Percentiles rank a stretch among this genome's conserved stretches.
phyloP scores from a whole-genome alignment of 2,888 invertebrate species.

The Himalopsyche anomala region DNA sequence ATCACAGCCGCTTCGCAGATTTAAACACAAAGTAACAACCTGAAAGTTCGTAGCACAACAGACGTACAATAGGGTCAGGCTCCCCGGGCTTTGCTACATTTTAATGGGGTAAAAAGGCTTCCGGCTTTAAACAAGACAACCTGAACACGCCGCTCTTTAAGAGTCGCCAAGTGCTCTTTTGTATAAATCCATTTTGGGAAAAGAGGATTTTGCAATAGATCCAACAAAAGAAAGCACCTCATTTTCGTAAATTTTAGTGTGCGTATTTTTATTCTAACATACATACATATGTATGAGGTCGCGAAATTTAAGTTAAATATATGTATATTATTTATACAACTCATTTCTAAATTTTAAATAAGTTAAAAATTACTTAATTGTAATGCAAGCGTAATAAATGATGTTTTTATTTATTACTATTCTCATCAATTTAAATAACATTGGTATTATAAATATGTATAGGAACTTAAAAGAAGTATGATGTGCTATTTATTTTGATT shows the following conservation, averaged over 20 bases:
- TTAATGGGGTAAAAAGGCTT: conserved; percentile 20
- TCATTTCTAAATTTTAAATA: too few species aligned
- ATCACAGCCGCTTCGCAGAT: conserved; percentile 7
- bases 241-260: neutral
- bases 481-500: too few species aligned
- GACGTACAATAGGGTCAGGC: conserved; percentile 5
- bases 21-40: conserved; percentile 9
- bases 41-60: conserved; percentile 22
- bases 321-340: too few species aligned
- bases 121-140: conserved; percentile 5
- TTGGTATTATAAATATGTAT: too few species aligned
- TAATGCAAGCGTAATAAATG: too few species aligned
- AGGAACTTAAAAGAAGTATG: too few species aligned
- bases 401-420: too few species aligned
- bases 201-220: neutral
- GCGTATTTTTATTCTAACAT: neutral
- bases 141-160: neutral
- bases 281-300: too few species aligned
- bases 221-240: neutral
- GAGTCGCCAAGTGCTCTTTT: conserved; percentile 26
- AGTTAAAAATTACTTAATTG: too few species aligned
- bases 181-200: conserved; percentile 15
- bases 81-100: conserved; percentile 6
- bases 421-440: too few species aligned
- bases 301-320: too few species aligned